A percentile compares a stretch with the other conserved stretches of the same genome.
Conservation (phyloP, 2,888 invertebrate genomes). For the Parthenolecanium corni region DNA sequence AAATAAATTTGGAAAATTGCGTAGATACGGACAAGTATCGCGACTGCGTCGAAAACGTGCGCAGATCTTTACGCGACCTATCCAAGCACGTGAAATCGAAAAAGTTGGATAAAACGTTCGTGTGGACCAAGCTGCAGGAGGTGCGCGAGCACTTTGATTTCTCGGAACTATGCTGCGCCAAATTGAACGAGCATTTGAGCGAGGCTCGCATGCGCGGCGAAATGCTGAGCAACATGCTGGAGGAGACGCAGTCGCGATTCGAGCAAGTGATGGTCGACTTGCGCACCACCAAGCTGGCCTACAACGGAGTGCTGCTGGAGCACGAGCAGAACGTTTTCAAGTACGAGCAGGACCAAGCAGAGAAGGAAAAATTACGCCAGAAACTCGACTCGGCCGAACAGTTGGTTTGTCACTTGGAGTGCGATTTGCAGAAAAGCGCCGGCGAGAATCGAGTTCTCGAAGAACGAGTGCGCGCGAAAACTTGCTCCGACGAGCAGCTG, state of each 20-base stretch:
- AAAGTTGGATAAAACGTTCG: slow-evolving; percentile 11
- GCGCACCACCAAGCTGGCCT: slow-evolving; percentile 16
- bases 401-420: not conserved
- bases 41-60: slow-evolving; percentile 6
- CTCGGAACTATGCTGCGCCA: slow-evolving; percentile 18
- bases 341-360: slow-evolving; percentile 9
- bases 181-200: not conserved
- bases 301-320: slow-evolving; percentile 21
- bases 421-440: not conserved
- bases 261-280: slow-evolving; percentile 26
- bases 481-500: not conserved
- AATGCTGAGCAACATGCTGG: slow-evolving; percentile 12
- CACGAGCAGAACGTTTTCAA: slow-evolving; percentile 22
- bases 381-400: not conserved
- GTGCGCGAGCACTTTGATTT: slow-evolving; percentile 27
- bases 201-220: slow-evolving; percentile 10
- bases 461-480: not conserved
- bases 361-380: slow-evolving; percentile 1
- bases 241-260: slow-evolving; percentile 23
- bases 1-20: slow-evolving; percentile 22
- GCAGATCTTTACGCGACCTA: slow-evolving; percentile 9
- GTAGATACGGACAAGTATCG: slow-evolving; percentile 19
- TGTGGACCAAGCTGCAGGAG: slow-evolving; percentile 32
- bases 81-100: slow-evolving; percentile 14
- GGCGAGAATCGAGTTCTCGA: too few species aligned